Percentiles rank a stretch among this genome's conserved stretches.
Conservation (phyloP, 2,888 invertebrate species). For the Eristalinus sepulchralis region DNA sequence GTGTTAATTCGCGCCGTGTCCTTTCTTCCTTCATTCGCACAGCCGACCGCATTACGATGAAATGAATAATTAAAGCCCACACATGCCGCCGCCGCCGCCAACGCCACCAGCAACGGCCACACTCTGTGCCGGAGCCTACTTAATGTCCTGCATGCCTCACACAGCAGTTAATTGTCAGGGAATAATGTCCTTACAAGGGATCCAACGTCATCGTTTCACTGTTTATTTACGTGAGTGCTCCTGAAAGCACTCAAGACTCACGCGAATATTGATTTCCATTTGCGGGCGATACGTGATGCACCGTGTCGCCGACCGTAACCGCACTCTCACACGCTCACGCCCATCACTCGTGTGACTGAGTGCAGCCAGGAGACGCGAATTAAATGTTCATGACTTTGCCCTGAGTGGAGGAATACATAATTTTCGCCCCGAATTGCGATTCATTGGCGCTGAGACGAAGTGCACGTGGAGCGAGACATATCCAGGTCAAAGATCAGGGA, state of each 20-base stretch:
- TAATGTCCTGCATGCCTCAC: background rate
- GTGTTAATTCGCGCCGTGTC: background rate
- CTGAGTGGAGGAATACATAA: background rate
- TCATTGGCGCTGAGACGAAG: background rate
- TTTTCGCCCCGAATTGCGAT: background rate
- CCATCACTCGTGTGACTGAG: background rate
- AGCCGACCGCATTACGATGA: background rate
- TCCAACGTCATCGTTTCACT: background rate
- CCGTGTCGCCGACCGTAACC: background rate
- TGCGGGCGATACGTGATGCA: slow-evolving; percentile 3
- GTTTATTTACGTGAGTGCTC: slow-evolving; percentile 2
- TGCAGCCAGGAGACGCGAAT: background rate
- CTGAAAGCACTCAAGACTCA: background rate
- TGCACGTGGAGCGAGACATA: background rate
- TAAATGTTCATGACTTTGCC: background rate
- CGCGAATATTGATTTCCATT: slow-evolving; percentile 6
- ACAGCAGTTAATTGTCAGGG: background rate
- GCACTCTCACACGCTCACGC: background rate
- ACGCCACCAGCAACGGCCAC: no score
- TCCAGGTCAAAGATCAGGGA: background rate
- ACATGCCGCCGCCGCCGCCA: background rate
- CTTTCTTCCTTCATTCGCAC: background rate
- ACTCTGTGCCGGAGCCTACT: background rate
- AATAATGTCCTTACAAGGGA: background rate
- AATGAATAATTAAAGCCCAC: background rate